phyloP scores from a whole-genome alignment of 2,797 vertebrate genomes.

The Sebastes wilsoni region DNA sequence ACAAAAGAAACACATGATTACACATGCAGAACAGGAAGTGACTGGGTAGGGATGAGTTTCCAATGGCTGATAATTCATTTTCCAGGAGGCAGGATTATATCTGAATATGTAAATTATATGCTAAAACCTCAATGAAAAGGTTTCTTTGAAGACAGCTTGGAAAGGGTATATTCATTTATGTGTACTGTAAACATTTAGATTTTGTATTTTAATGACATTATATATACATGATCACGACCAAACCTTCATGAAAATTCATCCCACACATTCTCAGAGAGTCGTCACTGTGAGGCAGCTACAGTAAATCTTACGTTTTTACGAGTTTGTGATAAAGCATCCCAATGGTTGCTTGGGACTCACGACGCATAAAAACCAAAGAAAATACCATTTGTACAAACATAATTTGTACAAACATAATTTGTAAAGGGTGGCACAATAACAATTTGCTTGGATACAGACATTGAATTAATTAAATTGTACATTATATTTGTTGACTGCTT shows the following conservation, averaged over 20 bases:
- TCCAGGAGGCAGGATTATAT: neutral
- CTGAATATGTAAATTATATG: neutral
- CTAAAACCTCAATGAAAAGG: neutral
- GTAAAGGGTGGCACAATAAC: conserved; percentile 35
- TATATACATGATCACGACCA: neutral
- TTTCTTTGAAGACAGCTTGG: neutral
- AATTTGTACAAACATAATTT: conserved; percentile 46
- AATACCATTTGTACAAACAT: conserved; percentile 65
- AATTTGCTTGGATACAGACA: conserved; percentile 58
- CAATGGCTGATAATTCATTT: conserved; percentile 38
- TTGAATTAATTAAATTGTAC: neutral
- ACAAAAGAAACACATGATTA: conserved; percentile 36
- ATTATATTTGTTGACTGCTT: neutral
- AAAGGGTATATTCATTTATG: neutral
- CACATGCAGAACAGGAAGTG: conserved; percentile 55
- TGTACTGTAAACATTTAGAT: neutral
- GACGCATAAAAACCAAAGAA: conserved; percentile 68
- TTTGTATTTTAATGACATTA: neutral
- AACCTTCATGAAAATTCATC: conserved; percentile 63
- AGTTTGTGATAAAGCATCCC: conserved; percentile 60
- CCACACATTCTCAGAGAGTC: conserved; percentile 41
- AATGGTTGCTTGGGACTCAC: conserved; percentile 69
- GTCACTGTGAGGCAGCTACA: conserved; percentile 34
- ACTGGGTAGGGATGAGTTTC: conserved; percentile 64
- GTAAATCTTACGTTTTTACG: conserved; percentile 67